Percentiles rank a stretch among this genome's conserved stretches.
phyloP scores from a whole-genome alignment of 2,797 vertebrate genomes.

The Halcyon smyrnensis region DNA sequence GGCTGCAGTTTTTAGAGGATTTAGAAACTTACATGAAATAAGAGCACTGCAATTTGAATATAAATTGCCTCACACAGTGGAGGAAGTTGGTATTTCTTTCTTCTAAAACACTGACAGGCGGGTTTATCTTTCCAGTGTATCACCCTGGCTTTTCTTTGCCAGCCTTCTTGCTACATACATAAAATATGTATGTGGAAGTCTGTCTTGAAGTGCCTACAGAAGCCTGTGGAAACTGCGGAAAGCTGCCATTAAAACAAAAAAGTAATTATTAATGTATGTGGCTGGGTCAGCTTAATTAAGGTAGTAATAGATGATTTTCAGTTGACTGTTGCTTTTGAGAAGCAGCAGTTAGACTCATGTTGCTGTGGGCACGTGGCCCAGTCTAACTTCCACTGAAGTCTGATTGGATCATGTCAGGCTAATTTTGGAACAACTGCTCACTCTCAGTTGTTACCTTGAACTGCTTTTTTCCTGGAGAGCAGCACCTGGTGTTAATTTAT shows the following conservation, averaged over 20 bases:
- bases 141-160: not conserved
- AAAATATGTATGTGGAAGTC: not conserved
- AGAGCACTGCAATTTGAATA: not conserved
- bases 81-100: not conserved
- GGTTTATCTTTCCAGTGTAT: not conserved
- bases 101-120: not conserved
- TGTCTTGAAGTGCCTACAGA: not conserved
- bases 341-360: not conserved
- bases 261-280: not conserved
- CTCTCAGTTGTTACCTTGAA: not conserved
- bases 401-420: constrained; percentile 25
- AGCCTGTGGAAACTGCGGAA: not conserved
- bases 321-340: not conserved
- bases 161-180: not conserved
- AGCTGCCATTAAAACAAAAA: not conserved
- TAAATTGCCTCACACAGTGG: not conserved
- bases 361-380: not conserved
- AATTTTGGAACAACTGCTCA: constrained; percentile 8
- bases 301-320: not conserved
- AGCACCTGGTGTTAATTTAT: not conserved
- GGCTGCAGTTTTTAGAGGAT: not conserved
- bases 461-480: not conserved
- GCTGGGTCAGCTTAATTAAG: not conserved
- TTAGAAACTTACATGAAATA: not conserved
- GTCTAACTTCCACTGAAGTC: not conserved